Base-by-base conservation (phyloP, 2,888 invertebrate species). In the Ariolimax columbianus region DNA sequence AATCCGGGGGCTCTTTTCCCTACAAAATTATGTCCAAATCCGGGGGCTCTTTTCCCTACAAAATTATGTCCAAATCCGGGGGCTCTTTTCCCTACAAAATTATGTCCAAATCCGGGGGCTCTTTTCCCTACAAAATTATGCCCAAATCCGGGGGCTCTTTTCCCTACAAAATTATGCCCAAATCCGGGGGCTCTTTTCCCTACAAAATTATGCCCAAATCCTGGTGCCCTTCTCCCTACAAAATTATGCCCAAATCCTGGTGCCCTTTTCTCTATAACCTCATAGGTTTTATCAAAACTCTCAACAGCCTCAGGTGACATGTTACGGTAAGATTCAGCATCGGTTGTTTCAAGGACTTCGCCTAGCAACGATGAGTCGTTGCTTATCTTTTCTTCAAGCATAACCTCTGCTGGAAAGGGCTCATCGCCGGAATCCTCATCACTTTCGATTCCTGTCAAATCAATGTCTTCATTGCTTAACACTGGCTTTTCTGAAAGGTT, bases 91-190 rank as follows among this genome's bases (percentile, higher is more conserved):
- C 77, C 83, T 4, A 77, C 75, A 55, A 82, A 82, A 6, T n/a
- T 43, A 30, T 82, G 82, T 9, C 38, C 47, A 36, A 59, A 82
- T 19, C 75, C 33, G 3, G 84, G 86, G 14, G 38, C 72, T 47
- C 86, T 47, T 75, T 86, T 86, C 7, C 86, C 86, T 11, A 86
- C 79, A 66, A 86, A 87, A 38, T 70, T 66, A 83, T 87, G 87
- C 23, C 75, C 63, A 55, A 83, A 85, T 30, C 33, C 43, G 4
- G 87, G 83, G 11, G 59, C 66, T 63, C 84, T 36, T 82, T 80
- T 73, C 6, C 72, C 85, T 19, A 70, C 73, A 43, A 83, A 66
- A 36, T 36, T 68, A n/a, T 81, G 68, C 1, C 68, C 70, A 55
- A 68, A 81, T 6, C 81, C 77, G n/a, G 82, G 84, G 11, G 43